Base-by-base conservation (phyloP, 1,140 invertebrate species). In the Heliothis subflexa region DNA sequence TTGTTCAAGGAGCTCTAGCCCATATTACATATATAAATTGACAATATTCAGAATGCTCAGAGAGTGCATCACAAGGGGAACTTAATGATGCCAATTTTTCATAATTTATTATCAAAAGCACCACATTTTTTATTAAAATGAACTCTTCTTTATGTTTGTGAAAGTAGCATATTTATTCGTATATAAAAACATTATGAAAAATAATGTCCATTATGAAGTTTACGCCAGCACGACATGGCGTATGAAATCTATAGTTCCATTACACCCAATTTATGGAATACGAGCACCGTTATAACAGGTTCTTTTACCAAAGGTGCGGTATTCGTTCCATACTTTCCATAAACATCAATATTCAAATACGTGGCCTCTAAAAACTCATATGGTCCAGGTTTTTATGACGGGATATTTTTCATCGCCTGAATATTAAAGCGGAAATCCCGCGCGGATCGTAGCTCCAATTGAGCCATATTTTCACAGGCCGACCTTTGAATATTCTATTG, bases 311-410 rank as follows among this genome's bases (percentile, higher is more conserved):
- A 74, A 54, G 75, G 78, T 77, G 64, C 45, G 18, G 64, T 54
- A 71, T 55, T 75, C 66, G 72, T 61, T 80, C 74, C 82, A 79
- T 83, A 86, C 82, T 90, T 89, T 85, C 87, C 86, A 93, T 93
- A 92, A 91, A 91, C 87, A 92, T 91, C 89, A 91, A 93, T 91
- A 91, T 91, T 92, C 87, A 91, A 89, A 89, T 91, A 87, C 87
- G 84, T 80, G 82, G 79, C 83, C 85, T 88, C 87, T 86, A 89
- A 91, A 90, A 91, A 89, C 88, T 92, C 89, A 88, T 89, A 91
- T 85, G 85, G 86, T 88, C 89, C 86, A 88, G 82, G 83, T 89
- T 92, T 90, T 91, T 93, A 90, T 88, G 86, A 87, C 81, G 85
- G 86, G 87, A 82, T 88, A 91, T 91, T 92, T 91, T 91, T 91